A percentile compares a stretch with the other conserved stretches of the same genome.
Evolutionary conservation across 2,113 vertebrate genomes (phyloP).

Genomic region (Pionites leucogaster): DNA sequence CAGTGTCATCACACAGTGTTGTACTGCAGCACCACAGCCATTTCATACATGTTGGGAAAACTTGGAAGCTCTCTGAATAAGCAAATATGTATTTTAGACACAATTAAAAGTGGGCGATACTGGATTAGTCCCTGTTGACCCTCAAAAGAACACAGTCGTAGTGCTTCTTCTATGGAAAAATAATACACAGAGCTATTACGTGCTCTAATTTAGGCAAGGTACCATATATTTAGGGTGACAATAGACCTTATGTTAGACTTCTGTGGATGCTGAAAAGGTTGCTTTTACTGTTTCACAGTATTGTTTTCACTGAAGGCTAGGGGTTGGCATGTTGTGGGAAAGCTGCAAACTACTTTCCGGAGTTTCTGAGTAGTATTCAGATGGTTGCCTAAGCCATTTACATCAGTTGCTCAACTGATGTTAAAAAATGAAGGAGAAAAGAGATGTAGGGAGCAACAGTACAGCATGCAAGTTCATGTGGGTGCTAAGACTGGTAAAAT

Average conservation of each 20-base stretch:
- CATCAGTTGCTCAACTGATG: not conserved
- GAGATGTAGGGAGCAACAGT: not conserved
- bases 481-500: not conserved
- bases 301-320: not conserved
- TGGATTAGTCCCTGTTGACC: not conserved
- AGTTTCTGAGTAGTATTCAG: not conserved
- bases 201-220: not conserved
- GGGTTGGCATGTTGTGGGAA: not conserved
- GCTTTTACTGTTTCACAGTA: not conserved
- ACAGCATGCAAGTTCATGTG: not conserved
- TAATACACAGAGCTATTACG: not conserved
- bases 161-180: not conserved
- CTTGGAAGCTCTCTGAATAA: not conserved
- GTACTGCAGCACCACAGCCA: not conserved
- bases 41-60: not conserved
- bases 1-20: rapidly evolving
- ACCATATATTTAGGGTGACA: not conserved
- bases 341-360: not conserved
- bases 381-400: not conserved
- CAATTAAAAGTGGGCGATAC: not conserved
- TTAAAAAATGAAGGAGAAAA: not conserved
- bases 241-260: not conserved
- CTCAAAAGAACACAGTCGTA: not conserved
- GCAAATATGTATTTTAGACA: not conserved
- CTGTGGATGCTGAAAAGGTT: not conserved